Conservation (phyloP, 2,113 vertebrate species). For the Thunnus thynnus region DNA sequence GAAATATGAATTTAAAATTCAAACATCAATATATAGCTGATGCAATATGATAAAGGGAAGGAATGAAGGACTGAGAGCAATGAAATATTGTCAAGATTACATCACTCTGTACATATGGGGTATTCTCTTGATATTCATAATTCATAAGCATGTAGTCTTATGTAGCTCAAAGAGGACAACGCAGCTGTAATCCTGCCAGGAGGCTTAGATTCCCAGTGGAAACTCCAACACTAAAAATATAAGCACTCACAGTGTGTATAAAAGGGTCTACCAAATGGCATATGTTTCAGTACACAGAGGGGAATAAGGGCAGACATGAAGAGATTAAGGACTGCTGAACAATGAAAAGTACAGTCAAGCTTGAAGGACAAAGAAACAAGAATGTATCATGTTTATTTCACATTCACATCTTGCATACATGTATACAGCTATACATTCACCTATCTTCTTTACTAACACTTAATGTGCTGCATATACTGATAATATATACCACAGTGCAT, state of each 20-base stretch:
- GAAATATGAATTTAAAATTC: too few species aligned
- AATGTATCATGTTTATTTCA: background rate
- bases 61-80: too few species aligned
- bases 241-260: conserved; percentile 2
- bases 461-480: too few species aligned
- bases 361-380: background rate
- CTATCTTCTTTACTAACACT: too few species aligned
- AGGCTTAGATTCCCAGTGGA: conserved; percentile 23
- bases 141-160: conserved; percentile 3
- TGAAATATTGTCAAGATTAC: background rate
- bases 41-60: too few species aligned
- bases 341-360: background rate
- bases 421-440: too few species aligned
- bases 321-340: background rate
- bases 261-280: background rate
- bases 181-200: background rate
- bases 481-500: too few species aligned
- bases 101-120: background rate
- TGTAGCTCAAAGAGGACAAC: background rate
- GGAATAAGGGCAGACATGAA: background rate
- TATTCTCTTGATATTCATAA: conserved; percentile 9
- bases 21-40: too few species aligned
- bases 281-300: background rate
- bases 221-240: conserved; percentile 17
- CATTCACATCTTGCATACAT: too few species aligned